Evolutionary conservation across 2,797 vertebrate genomes (phyloP), one percentile per base, ranked within the genome.

Genomic region (Parotocinclus haroldoi): DNA sequence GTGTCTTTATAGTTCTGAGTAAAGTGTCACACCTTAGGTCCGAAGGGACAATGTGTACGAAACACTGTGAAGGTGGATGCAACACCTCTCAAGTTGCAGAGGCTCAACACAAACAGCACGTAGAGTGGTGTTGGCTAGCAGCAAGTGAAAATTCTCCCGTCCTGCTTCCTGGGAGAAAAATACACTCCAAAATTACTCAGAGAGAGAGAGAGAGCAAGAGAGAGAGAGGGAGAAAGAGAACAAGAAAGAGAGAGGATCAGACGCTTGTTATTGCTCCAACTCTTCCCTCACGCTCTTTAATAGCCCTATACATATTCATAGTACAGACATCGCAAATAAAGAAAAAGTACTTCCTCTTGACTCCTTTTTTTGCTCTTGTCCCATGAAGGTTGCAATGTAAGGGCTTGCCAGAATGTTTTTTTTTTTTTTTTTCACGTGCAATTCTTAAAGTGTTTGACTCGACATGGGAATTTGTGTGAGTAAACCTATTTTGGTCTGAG

Each of bases 1-100:
- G 58, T 68, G 72, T 74, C 68, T 79, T 69, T 77, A 71, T 79
- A 81, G 78, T 78, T 83, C 80, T 56, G 66, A 65, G 66, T 69
- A 73, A 72, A 77, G 72, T 77, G 79, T 81, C 79, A 75, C 82
- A 82, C 80, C 75, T 78, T 58, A 3, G 61, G 76, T 79, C 79
- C 76, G 59, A 77, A 54, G 82, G 80, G 80, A 81, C 48, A 36
- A 44, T 63, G 57, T 63, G 71, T 74, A 73, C 62, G 67, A 74
- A 73, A 79, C 65, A 73, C 75, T 77, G 82, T 74, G 79, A 79
- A 76, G 71, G 69, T 59, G 69, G 79, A 82, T 71, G 76, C 79
- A 78, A 83, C 82, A 83, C 82, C 82, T 82, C 53, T 67, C 74
- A 74, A 82, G 70, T 79, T 76, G 80, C 79, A 74, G 76, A 71